phyloP scores from a whole-genome alignment of 2,113 vertebrate genomes.

The Laticauda laticaudata region DNA sequence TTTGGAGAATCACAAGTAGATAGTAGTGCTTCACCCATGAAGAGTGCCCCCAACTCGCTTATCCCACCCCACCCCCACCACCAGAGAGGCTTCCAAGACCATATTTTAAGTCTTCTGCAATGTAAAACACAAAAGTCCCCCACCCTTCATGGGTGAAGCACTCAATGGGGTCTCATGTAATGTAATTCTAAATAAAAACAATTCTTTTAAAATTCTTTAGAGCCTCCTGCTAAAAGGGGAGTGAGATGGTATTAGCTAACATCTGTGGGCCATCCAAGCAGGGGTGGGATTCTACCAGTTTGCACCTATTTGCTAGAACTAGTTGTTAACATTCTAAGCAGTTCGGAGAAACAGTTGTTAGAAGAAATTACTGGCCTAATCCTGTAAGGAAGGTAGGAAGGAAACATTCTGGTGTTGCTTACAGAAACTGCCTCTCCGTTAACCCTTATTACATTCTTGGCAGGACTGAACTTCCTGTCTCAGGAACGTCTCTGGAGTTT shows the following conservation, averaged over 20 bases:
- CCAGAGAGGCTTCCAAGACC: neutral
- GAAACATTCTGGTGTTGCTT: too few relatives aligned
- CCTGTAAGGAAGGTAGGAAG: too few relatives aligned
- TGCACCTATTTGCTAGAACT: too few relatives aligned
- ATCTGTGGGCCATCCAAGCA: fast-evolving
- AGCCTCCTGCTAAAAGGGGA: neutral
- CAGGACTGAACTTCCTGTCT: too few relatives aligned
- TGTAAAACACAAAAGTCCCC: constrained; percentile 28
- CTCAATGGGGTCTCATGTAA: neutral
- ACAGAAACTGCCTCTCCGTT: too few relatives aligned
- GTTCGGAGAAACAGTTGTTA: too few relatives aligned
- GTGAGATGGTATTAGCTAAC: neutral
- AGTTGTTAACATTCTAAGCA: too few relatives aligned
- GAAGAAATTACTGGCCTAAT: too few relatives aligned
- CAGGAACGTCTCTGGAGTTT: too few relatives aligned
- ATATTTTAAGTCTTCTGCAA: constrained; percentile 16
- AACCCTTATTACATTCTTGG: too few relatives aligned
- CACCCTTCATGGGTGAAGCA: constrained; percentile 47
- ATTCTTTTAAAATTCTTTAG: fast-evolving
- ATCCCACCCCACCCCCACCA: neutral
- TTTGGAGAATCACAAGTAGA: neutral
- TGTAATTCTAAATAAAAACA: neutral
- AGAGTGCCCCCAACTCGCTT: neutral
- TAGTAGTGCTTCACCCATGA: neutral
- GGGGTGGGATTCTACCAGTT: too few relatives aligned